Evolutionary conservation across 2,797 vertebrate genomes (phyloP), one percentile per base, ranked within the genome.

Genomic region (Chloroceryle amazona): DNA sequence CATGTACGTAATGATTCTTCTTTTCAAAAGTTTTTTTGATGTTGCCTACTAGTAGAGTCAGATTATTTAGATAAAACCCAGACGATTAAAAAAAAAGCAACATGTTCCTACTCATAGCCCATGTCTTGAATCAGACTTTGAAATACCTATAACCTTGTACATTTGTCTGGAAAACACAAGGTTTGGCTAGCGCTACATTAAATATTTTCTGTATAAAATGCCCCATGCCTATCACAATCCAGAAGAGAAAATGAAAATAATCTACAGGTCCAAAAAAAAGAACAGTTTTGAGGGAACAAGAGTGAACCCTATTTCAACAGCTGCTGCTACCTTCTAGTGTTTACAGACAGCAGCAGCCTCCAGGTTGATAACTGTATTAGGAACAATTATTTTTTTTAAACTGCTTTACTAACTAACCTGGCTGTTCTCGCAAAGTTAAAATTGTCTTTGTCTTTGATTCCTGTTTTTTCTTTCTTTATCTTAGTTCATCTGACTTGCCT

Each of bases 101-200:
- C 13, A 39, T 42, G 6, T 2, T 86, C 7, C 2, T 73, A 39
- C 28, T 29, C 23, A 67, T 35, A 39, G 42, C 3, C 9, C 7
- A 19, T 41, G 21, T n/a, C 25, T 63, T 84, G 12, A 63, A 60
- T 82, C 8, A 42, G 9, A 8, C 13, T 71, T 70, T 60, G n/a
- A 37, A 49, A 35, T 12, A 3, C 0, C 3, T 15, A 31, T 17
- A 25, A 42, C 3, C 11, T 6, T 33, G 7, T 18, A 25, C 3
- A 10, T 13, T 54, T 88, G 73, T 61, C 26, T 31, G 3, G 12
- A 61, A 20, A 80, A 33, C 3, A 31, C 3, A 55, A 54, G 10
- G 5, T 44, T 11, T 63, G 4, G 2, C 3, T 57, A 47, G 6
- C 35, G 23, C 5, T 57, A 22, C 33, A 67, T 23, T 39, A 81